Evolutionary conservation across 2,888 invertebrate genomes (phyloP).

Genomic region (Euproctis similis): DNA sequence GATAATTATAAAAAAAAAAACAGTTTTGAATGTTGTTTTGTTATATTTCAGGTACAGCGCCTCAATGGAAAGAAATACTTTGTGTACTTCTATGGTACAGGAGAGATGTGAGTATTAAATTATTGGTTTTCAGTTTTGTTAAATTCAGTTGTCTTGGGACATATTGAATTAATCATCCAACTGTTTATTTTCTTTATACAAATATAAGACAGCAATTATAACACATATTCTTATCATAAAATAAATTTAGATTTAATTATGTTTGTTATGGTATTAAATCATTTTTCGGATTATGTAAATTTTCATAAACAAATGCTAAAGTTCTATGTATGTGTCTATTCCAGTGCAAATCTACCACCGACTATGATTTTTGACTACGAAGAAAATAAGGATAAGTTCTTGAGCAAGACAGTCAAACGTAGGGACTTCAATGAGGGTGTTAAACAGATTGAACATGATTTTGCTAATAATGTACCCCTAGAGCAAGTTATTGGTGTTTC

Average conservation of each 20-base stretch:
- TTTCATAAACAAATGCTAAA: too few species aligned
- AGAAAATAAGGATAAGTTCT: constrained; percentile 86
- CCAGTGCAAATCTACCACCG: constrained; percentile 82
- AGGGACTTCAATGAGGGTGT: constrained; percentile 92
- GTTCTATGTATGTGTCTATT: too few species aligned
- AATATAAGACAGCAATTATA: too few species aligned
- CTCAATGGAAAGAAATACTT: constrained; percentile 84
- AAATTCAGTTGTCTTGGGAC: too few species aligned
- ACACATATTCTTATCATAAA: too few species aligned
- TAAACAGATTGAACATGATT: constrained; percentile 88
- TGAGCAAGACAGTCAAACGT: constrained; percentile 84
- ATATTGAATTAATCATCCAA: too few species aligned
- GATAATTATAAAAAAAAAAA: too few species aligned
- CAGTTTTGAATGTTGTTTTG: too few species aligned
- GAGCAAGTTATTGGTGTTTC: constrained; percentile 51
- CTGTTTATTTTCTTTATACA: too few species aligned
- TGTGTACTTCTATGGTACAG: constrained; percentile 95
- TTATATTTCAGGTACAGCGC: constrained; percentile 72
- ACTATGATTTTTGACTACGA: constrained; percentile 91
- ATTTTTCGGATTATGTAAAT: too few species aligned
- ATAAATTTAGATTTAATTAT: too few species aligned
- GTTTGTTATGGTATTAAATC: too few species aligned
- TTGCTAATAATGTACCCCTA: constrained; percentile 74
- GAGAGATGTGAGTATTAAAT: constrained; percentile 85
- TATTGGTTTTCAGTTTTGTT: not conserved